These are phyloP conservation scores for Cremastobaeus sp. DNA, from an alignment of 2,888 invertebrate genomes.

Conservation along the genomic window DNA sequence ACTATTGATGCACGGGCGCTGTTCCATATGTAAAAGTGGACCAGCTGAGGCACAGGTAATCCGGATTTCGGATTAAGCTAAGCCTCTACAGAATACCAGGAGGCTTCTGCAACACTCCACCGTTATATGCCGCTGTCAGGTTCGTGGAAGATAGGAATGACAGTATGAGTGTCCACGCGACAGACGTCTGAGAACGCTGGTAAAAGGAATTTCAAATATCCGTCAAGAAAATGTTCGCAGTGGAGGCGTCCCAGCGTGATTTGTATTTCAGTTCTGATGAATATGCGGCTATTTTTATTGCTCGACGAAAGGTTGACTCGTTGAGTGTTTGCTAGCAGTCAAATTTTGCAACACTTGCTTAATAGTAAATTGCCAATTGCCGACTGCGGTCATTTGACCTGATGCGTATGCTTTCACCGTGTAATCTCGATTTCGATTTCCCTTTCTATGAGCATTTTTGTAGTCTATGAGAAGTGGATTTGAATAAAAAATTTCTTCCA, in stretches of 20 bases:
- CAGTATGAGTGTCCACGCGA: slow-evolving; percentile 57
- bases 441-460: too few species aligned
- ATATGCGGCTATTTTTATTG: too few species aligned
- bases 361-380: too few species aligned
- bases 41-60: slow-evolving; percentile 74
- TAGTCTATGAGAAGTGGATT: too few species aligned
- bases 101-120: slow-evolving; percentile 62
- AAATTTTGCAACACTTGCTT: too few species aligned
- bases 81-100: slow-evolving; percentile 65
- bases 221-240: slow-evolving; percentile 24
- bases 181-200: slow-evolving; percentile 37
- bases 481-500: too few species aligned
- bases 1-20: slow-evolving; percentile 60
- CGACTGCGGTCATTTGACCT: too few species aligned
- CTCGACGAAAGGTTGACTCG: too few species aligned
- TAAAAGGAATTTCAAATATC: slow-evolving; percentile 37
- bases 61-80: slow-evolving; percentile 77
- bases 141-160: slow-evolving; percentile 64
- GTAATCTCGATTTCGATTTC: too few species aligned
- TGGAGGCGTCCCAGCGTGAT: slow-evolving; percentile 8
- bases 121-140: slow-evolving; percentile 56
- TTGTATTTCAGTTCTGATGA: slow-evolving; percentile 11
- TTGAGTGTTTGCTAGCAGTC: too few species aligned
- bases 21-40: slow-evolving; percentile 66
- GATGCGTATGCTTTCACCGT: too few species aligned